phyloP scores from a whole-genome alignment of 2,113 vertebrate species.

The Labeo catla region DNA sequence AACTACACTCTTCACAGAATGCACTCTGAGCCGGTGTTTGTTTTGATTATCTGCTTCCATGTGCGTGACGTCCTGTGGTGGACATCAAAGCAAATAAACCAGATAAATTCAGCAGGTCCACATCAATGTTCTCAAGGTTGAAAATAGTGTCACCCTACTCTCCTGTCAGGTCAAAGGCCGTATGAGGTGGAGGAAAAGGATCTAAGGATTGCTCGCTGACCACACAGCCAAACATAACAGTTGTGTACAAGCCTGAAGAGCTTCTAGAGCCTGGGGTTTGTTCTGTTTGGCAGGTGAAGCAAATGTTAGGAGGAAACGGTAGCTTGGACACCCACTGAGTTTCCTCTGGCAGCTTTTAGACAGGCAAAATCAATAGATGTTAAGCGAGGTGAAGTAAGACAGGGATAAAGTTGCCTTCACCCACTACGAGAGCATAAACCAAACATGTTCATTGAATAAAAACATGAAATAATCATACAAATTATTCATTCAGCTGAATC shows the following conservation, averaged over 20 bases:
- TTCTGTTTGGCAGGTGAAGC: constrained; percentile 53
- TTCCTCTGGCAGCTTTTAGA: constrained; percentile 56
- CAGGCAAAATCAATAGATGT: constrained; percentile 9
- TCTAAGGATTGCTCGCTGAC: constrained; percentile 26
- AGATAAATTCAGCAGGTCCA: background rate
- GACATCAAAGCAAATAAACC: constrained; percentile 35
- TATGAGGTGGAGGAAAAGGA: background rate
- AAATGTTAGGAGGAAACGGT: constrained; percentile 39
- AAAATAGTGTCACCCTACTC: background rate
- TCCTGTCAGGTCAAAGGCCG: background rate
- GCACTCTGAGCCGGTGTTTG: background rate
- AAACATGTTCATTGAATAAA: background rate
- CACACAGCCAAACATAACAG: constrained; percentile 63
- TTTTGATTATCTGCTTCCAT: background rate
- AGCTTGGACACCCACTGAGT: constrained; percentile 59
- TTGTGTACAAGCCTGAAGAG: background rate
- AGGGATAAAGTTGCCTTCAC: background rate
- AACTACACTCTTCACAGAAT: constrained; percentile 16
- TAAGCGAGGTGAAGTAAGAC: background rate
- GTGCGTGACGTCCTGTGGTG: background rate
- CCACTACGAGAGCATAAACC: background rate
- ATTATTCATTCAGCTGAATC: background rate
- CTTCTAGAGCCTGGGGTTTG: constrained; percentile 52
- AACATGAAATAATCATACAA: background rate
- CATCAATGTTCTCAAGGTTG: constrained; percentile 9